A percentile compares a stretch with the other conserved stretches of the same genome.
phyloP scores from a whole-genome alignment of 1,140 invertebrate genomes.

The Drosophila teissieri region DNA sequence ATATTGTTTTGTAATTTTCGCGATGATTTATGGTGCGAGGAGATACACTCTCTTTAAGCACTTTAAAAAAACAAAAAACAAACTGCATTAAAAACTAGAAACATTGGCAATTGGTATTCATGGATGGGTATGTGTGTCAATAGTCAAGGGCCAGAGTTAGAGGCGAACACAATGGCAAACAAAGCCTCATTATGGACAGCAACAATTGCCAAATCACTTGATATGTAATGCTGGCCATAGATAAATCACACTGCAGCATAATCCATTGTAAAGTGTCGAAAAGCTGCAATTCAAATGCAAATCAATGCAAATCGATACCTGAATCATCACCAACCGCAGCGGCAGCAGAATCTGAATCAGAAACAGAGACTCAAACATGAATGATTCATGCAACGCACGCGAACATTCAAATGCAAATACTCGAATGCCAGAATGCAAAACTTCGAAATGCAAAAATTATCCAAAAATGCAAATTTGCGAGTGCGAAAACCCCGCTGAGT shows the following conservation, averaged over 20 bases:
- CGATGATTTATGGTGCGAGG: conserved; percentile 58
- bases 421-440: conserved; percentile 47
- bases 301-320: conserved; percentile 82
- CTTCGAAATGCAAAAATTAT: conserved; percentile 39
- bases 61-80: conserved; percentile 28
- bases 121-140: conserved; percentile 53
- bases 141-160: conserved; percentile 61
- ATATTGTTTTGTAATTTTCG: conserved; percentile 76
- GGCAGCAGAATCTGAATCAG: not conserved
- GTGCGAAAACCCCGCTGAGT: conserved; percentile 45
- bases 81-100: conserved; percentile 1
- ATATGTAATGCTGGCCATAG: conserved; percentile 72
- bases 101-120: conserved; percentile 11
- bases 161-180: conserved; percentile 58
- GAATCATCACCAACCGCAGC: conserved; percentile 64
- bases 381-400: conserved; percentile 79
- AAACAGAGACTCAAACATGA: conserved; percentile 41
- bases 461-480: conserved; percentile 21
- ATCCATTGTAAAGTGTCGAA: conserved; percentile 82
- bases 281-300: conserved; percentile 81
- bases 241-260: conserved; percentile 81
- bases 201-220: conserved; percentile 69
- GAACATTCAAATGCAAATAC: conserved; percentile 70
- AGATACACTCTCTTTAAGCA: conserved; percentile 22
- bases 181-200: conserved; percentile 70